A percentile compares a stretch with the other conserved stretches of the same genome.
Evolutionary conservation across 2,888 invertebrate genomes (phyloP).

Genomic region (Galeruca laticollis): DNA sequence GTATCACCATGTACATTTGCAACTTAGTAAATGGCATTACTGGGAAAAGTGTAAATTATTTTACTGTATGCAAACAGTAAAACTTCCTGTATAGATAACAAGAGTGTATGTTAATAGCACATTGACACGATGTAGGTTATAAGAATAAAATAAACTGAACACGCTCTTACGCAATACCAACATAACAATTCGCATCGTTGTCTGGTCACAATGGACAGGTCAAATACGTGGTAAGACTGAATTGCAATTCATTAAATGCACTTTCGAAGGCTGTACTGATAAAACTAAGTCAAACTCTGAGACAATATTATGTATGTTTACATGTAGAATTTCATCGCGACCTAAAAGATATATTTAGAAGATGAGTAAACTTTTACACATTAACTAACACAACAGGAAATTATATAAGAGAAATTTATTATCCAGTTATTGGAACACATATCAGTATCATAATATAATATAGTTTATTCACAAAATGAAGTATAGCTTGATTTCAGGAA

Average conservation of each 20-base stretch:
- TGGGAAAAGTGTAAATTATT: conserved; percentile 34
- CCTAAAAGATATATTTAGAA: too few relatives aligned
- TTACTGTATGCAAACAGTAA: conserved; percentile 29
- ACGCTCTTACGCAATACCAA: conserved; percentile 48
- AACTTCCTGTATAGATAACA: conserved; percentile 47
- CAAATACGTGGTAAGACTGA: conserved; percentile 53
- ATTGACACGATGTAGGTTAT: conserved; percentile 60
- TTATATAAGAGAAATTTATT: too few relatives aligned
- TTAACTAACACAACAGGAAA: too few relatives aligned
- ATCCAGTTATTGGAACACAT: too few relatives aligned
- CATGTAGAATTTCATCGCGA: background rate
- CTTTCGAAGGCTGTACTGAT: conserved; percentile 28
- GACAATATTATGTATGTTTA: background rate
- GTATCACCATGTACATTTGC: background rate
- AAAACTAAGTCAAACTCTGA: conserved; percentile 12
- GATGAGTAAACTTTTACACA: too few relatives aligned
- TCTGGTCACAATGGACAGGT: conserved; percentile 56
- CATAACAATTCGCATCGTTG: conserved; percentile 51
- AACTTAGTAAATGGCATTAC: conserved; percentile 11
- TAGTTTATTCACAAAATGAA: too few relatives aligned
- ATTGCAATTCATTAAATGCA: conserved; percentile 27
- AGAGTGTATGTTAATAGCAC: conserved; percentile 56
- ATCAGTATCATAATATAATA: too few relatives aligned
- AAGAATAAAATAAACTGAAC: conserved; percentile 52
- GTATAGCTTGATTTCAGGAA: too few relatives aligned